phyloP scores from a whole-genome alignment of 2,888 invertebrate species.

The Agrilus cyanescens region DNA sequence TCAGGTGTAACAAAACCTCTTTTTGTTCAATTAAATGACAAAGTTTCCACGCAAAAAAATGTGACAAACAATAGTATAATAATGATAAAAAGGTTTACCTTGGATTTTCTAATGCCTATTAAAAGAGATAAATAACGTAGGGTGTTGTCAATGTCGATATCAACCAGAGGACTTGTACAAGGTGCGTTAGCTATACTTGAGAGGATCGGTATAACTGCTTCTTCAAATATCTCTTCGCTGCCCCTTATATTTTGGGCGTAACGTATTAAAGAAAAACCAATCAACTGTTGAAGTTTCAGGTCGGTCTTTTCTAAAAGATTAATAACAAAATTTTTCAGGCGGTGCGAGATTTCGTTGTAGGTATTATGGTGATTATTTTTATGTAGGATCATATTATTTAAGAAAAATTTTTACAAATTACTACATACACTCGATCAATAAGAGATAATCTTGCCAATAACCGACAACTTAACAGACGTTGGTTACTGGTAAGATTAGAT shows the following conservation, averaged over 20 bases:
- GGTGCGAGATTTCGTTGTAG: no score
- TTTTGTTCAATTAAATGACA: no score
- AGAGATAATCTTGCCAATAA: no score
- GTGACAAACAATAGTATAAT: not conserved
- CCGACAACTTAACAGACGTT: no score
- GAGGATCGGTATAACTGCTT: slow-evolving; percentile 9
- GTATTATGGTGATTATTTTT: no score
- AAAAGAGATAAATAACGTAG: slow-evolving; percentile 10
- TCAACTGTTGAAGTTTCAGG: slow-evolving; percentile 7
- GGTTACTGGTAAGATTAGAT: no score
- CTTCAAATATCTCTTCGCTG: slow-evolving; percentile 8
- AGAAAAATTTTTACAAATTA: no score
- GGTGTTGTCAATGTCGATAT: slow-evolving; percentile 9
- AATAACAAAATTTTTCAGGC: no score
- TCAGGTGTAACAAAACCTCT: no score
- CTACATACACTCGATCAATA: no score
- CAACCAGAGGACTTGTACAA: slow-evolving; percentile 9
- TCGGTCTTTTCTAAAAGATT: slow-evolving; percentile 9
- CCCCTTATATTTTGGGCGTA: slow-evolving; percentile 3
- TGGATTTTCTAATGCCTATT: slow-evolving; percentile 3
- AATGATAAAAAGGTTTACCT: slow-evolving; percentile 1
- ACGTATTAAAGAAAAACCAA: slow-evolving; percentile 6
- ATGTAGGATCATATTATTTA: no score
- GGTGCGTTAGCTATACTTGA: slow-evolving; percentile 10
- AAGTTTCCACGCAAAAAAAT: not conserved